Percentiles rank a stretch among this genome's conserved stretches.
phyloP scores from a whole-genome alignment of 2,888 invertebrate species.

The Synanthedon formicaeformis region DNA sequence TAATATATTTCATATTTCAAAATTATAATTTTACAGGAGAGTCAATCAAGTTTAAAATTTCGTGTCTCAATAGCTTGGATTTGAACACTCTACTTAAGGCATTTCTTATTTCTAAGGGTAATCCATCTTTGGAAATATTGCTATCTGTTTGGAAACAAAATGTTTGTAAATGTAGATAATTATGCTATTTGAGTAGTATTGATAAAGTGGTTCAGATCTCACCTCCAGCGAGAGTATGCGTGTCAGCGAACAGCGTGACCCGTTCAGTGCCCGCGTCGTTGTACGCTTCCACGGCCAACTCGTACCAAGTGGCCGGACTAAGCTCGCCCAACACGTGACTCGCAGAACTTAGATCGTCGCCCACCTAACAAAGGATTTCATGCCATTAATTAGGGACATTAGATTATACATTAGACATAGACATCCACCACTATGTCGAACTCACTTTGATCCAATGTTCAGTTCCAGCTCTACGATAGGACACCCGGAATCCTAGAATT shows the following conservation, averaged over 20 bases:
- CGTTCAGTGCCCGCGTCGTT: conserved; percentile 73
- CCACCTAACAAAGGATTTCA: conserved; percentile 27
- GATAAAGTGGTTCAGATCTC: background rate
- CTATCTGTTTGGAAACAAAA: background rate
- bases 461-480: conserved; percentile 72
- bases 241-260: conserved; percentile 69
- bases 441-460: conserved; percentile 61
- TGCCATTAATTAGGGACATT: no score
- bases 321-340: conserved; percentile 66
- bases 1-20: no score
- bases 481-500: conserved; percentile 78
- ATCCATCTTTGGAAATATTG: background rate
- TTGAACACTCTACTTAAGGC: no score
- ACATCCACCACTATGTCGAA: background rate
- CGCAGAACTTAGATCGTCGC: conserved; percentile 47
- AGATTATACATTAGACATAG: no score
- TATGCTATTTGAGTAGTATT: background rate
- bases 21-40: no score
- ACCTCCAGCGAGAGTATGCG: conserved; percentile 71
- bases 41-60: no score
- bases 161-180: no score
- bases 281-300: conserved; percentile 68
- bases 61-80: no score
- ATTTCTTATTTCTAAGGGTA: no score
- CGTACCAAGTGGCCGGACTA: conserved; percentile 72